Base-by-base conservation (phyloP, 35 echinoderm and acorn worm genomes). In the Heliocidaris tuberculata region DNA sequence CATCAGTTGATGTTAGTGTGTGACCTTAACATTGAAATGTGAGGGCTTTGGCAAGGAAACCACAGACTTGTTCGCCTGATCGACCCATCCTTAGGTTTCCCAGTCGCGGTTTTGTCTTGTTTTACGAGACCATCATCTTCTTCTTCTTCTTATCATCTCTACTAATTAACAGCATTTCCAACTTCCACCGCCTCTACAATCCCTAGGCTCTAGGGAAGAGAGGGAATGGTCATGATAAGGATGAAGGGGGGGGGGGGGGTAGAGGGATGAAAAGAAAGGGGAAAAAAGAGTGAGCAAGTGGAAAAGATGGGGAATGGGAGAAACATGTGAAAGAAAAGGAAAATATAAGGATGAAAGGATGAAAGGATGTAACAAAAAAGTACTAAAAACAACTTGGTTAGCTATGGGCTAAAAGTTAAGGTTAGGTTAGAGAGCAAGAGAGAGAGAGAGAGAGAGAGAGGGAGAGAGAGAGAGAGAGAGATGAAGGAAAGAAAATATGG, bases 11-110 rank as follows among this genome's bases (percentile, higher is more conserved):
- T n/a, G 65, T 13, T 21, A 71, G 65, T 78, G 65, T 78, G 65
- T 78, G 65, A 78, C 65, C 65, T 78, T 78, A 78, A 78, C 65
- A 78, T 78, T 78, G 65, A 78, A 78, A 27, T 78, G 65, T 78
- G 65, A 78, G 65, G 65, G 65, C 35, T 78, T 78, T 78, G 27
- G 27, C 21, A 2, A 78, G 65, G 65, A 78, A 78, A 78, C 65
- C 65, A 78, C 27, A 78, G 7, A 78, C 65, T 27, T 78, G 65
- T n/a, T 78, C 7, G 21, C 21, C 27, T 78, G 7, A n/a, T 27
- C 21, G 27, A 78, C 27, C 65, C 65, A 78, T 78, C 65, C 65
- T 78, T 21, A 78, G 65, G 4, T 78, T 78, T 4, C 2, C 65
- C 15, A 42, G 35, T 42, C 35, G 35, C 35, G 35, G 35, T 4